phyloP scores from a whole-genome alignment of 1,140 invertebrate species.

The Hermetia illucens region DNA sequence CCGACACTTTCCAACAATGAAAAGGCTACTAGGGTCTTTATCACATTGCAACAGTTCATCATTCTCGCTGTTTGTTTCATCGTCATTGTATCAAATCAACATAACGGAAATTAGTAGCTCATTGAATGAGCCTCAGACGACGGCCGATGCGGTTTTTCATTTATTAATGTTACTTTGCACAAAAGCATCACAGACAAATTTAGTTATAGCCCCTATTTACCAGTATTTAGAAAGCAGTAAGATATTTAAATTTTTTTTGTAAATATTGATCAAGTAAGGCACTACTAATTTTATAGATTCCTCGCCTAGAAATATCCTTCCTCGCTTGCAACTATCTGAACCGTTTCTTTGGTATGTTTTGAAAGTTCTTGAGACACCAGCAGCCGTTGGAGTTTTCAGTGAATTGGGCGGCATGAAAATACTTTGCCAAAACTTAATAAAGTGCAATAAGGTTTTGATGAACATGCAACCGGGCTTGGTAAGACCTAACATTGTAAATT shows the following conservation, averaged over 20 bases:
- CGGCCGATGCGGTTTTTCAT: conserved; percentile 73
- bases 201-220: conserved; percentile 60
- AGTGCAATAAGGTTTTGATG: conserved; percentile 34
- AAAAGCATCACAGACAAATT: conserved; percentile 51
- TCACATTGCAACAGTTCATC: conserved; percentile 55
- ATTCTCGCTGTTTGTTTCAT: conserved; percentile 37
- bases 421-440: conserved; percentile 43
- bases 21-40: conserved; percentile 58
- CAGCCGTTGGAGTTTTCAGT: conserved; percentile 50
- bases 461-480: conserved; percentile 33
- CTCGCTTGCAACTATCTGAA: conserved; percentile 49
- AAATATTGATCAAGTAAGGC: no score
- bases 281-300: conserved; percentile 25
- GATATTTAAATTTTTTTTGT: conserved; percentile 9
- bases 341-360: conserved; percentile 61
- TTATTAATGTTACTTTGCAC: conserved; percentile 56
- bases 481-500: conserved; percentile 4
- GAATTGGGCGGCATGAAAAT: conserved; percentile 44
- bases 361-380: conserved; percentile 50
- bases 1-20: conserved; percentile 65
- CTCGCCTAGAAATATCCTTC: conserved; percentile 21
- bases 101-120: conserved; percentile 28
- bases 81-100: conserved; percentile 15
- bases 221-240: conserved; percentile 54
- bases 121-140: conserved; percentile 35